A percentile compares a stretch with the other conserved stretches of the same genome.
Evolutionary conservation across 2,113 vertebrate species (phyloP).

Genomic region (Mohoua ochrocephala): DNA sequence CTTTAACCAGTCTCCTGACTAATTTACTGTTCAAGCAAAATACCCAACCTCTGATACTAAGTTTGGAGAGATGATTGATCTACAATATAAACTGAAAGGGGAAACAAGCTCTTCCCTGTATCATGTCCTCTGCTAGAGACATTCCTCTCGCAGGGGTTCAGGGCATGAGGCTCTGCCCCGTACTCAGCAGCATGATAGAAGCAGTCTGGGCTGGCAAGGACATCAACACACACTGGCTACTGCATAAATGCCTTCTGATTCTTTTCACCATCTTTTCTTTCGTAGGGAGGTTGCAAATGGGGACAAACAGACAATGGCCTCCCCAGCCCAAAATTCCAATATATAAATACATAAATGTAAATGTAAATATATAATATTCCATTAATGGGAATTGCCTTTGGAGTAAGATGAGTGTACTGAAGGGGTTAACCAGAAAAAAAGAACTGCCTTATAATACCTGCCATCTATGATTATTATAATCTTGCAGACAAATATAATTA

Average conservation of each 20-base stretch:
- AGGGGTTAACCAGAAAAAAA: conserved; percentile 62
- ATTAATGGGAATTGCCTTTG: conserved; percentile 41
- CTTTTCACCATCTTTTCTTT: background rate
- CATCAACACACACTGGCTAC: background rate
- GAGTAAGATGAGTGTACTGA: conserved; percentile 40
- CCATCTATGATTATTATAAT: conserved; percentile 76
- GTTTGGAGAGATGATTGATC: background rate
- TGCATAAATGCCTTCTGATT: background rate
- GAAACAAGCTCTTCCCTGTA: background rate
- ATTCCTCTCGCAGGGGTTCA: background rate
- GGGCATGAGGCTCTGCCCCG: background rate
- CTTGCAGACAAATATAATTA: conserved; percentile 80
- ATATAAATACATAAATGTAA: background rate
- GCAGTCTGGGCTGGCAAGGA: background rate
- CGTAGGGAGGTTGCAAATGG: background rate
- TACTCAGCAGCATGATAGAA: background rate
- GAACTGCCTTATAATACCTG: conserved; percentile 67
- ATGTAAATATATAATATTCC: background rate
- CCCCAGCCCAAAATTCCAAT: background rate
- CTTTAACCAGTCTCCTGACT: background rate
- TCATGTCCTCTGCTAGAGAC: background rate
- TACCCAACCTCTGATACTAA: background rate
- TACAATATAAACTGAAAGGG: background rate
- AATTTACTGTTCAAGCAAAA: conserved; percentile 1
- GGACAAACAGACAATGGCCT: background rate